Base-by-base conservation (phyloP, 2,888 invertebrate species). In the Cacoxenus indagator region DNA sequence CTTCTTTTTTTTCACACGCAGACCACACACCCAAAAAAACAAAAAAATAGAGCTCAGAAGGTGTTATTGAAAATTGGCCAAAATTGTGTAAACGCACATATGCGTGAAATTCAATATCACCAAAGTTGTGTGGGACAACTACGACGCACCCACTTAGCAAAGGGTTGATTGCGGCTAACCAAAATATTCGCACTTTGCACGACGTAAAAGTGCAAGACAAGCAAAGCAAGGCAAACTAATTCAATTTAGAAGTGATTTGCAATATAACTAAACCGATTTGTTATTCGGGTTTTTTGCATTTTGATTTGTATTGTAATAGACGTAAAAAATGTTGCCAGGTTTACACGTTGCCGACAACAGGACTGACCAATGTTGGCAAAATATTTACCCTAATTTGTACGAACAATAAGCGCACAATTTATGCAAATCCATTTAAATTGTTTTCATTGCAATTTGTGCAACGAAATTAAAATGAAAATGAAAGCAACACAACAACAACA, bases 61-160 rank as follows among this genome's bases (percentile, higher is more conserved):
- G 69, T 74, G 74, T 72, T 72, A 83, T 83, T 77, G 84, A 81
- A 82, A 84, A 86, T 85, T 86, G 84, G 85, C 84, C 78, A 85
- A 77, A 86, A 85, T 86, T 85, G 86, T 84, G 76, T 83, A 84
- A 84, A 81, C 81, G 78, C 86, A 85, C 86, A 86, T 86, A 85
- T 86, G 86, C 86, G 86, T 86, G 84, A 86, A 86, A 86, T 86
- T 86, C 81, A 85, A 86, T 86, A 86, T 66, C 54, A 31, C 31
- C 5, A 9, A 31, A 9, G 31, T 31, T 8, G 9, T 5, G 31
- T 9, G n/a, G n/a, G n/a, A n/a, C n/a, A n/a, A n/a, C n/a, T n/a
- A n/a, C n/a, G n/a, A n/a, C n/a, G n/a, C n/a, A n/a, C n/a, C n/a
- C n/a, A n/a, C 31, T 8, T 31, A 46, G 19, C 66, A 78, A 83